Conservation (phyloP, 1,140 invertebrate species). For the Drosophila ogumai region DNA sequence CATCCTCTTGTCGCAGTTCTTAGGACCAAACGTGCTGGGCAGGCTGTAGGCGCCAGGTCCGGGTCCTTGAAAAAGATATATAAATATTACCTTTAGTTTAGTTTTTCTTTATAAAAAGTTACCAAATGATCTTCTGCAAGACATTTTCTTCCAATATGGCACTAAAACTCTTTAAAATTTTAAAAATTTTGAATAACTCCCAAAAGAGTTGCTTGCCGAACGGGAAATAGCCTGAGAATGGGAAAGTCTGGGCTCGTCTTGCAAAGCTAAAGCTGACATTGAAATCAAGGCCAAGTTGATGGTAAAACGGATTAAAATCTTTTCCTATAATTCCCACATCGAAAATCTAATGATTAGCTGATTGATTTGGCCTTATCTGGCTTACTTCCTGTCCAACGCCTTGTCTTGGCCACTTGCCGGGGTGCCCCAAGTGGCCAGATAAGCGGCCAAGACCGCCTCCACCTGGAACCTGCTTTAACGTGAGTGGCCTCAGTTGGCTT, state of each 20-base stretch:
- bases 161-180: neutral
- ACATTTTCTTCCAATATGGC: conserved; percentile 12
- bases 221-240: conserved; percentile 5
- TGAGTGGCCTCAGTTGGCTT: conserved; percentile 27
- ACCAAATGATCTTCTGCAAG: conserved; percentile 16
- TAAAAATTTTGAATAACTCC: conserved; percentile 10
- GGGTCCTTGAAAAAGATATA: conserved; percentile 22
- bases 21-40: conserved; percentile 30
- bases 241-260: neutral
- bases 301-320: conserved; percentile 5
- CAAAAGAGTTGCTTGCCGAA: conserved; percentile 31
- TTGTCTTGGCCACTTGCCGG: conserved; percentile 15
- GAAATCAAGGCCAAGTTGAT: conserved; percentile 21
- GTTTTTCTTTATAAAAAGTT: neutral
- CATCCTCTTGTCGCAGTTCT: neutral
- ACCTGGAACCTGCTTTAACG: neutral
- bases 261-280: neutral
- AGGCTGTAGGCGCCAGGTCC: conserved; percentile 47
- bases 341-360: neutral
- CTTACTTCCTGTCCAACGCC: conserved; percentile 5
- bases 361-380: conserved; percentile 7
- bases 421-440: conserved; percentile 31
- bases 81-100: too few relatives aligned
- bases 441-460: neutral
- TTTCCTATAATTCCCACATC: neutral